Evolutionary conservation across 2,888 invertebrate species (phyloP).

Genomic region (Zygothrica quintamaculata): DNA sequence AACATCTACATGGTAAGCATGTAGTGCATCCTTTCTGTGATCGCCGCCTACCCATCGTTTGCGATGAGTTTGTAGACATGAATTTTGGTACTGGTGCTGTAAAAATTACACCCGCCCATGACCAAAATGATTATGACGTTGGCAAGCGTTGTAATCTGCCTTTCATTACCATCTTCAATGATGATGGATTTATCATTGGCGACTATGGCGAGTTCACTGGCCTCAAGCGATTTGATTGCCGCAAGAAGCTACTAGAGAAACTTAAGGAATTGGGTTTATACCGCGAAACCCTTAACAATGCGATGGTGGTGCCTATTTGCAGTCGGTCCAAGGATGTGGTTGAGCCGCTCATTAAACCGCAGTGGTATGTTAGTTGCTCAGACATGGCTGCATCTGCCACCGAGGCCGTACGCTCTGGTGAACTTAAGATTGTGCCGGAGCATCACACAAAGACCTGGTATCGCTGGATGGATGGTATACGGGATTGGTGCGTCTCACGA

Average conservation of each 20-base stretch:
- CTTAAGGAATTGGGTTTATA: conserved; percentile 90
- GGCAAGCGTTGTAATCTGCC: conserved; percentile 94
- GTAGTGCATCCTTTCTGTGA: conserved; percentile 95
- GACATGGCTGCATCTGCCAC: conserved; percentile 95
- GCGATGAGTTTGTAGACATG: conserved; percentile 97
- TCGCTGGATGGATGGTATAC: conserved; percentile 97
- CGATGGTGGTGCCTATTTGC: conserved; percentile 98
- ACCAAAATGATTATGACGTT: conserved; percentile 98
- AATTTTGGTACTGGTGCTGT: conserved; percentile 99
- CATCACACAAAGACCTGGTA: conserved; percentile 97
- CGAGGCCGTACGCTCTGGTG: conserved; percentile 91
- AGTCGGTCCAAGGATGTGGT: conserved; percentile 98
- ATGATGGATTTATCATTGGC: conserved; percentile 93
- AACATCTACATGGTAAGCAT: conserved; percentile 91
- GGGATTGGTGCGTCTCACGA: conserved; percentile 99
- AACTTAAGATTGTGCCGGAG: conserved; percentile 95
- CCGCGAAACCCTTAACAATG: conserved; percentile 92
- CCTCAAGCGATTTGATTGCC: conserved; percentile 95
- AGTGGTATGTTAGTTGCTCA: conserved; percentile 97
- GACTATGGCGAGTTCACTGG: conserved; percentile 93
- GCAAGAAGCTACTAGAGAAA: conserved; percentile 91
- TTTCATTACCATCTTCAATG: conserved; percentile 95
- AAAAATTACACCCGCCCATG: conserved; percentile 99
- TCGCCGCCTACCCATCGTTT: conserved; percentile 93
- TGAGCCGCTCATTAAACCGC: conserved; percentile 97